Conservation (phyloP, 2,113 vertebrate species). For the Rhea pennata region DNA sequence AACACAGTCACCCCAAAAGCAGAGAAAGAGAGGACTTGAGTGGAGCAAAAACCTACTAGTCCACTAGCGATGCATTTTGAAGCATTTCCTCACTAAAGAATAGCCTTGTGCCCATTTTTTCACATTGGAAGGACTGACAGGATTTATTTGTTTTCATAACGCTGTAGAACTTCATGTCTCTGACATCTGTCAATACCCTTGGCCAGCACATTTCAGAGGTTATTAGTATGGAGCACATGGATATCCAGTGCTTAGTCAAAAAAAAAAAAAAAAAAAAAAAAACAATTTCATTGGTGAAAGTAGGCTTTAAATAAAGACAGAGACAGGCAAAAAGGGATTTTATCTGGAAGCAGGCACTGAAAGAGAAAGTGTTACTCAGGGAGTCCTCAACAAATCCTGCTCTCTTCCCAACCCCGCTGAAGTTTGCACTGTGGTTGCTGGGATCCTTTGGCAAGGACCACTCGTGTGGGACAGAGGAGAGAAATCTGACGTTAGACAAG, state of each 20-base stretch:
- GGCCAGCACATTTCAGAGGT: neutral
- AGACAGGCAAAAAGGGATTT: neutral
- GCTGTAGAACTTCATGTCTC: neutral
- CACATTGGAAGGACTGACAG: neutral
- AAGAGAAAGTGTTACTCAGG: neutral
- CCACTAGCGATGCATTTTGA: neutral
- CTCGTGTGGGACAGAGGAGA: neutral
- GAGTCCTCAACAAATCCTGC: neutral
- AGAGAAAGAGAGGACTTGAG: neutral
- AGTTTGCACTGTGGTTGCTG: neutral
- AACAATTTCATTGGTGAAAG: neutral
- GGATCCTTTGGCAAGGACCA: neutral
- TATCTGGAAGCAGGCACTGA: neutral
- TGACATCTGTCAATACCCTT: neutral
- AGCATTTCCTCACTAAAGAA: neutral
- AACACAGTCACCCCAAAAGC: neutral
- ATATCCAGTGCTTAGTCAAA: neutral
- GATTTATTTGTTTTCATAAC: neutral
- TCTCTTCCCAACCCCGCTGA: neutral
- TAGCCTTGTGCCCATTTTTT: neutral
- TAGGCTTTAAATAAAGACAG: neutral
- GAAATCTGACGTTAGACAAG: neutral
- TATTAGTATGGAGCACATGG: neutral
- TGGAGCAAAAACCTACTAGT: neutral
- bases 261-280: neutral